These are phyloP conservation scores for Antheraea pernyi DNA, from an alignment of 1,140 invertebrate genomes.

Conservation along the genomic window DNA sequence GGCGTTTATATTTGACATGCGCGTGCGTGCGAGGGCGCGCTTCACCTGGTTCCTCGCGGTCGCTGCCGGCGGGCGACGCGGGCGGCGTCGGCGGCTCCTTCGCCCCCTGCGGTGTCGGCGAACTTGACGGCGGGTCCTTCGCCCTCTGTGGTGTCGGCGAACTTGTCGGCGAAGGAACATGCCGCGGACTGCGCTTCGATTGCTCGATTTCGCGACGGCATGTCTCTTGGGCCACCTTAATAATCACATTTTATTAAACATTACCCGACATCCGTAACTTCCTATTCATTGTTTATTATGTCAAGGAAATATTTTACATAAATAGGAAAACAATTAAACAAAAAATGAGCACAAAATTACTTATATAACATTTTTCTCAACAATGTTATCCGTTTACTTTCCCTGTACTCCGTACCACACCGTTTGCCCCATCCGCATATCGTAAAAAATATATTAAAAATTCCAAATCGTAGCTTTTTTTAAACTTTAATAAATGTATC, in stretches of 20 bases:
- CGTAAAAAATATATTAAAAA: too few species aligned
- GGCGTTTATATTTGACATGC: constrained; percentile 55
- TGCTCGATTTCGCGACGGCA: constrained; percentile 64
- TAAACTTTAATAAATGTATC: too few species aligned
- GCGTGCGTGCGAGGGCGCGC: constrained; percentile 15
- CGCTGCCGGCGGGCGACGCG: constrained; percentile 20
- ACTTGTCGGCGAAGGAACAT: constrained; percentile 25
- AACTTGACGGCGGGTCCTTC: background rate
- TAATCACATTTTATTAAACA: constrained; percentile 14
- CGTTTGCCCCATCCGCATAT: too few species aligned
- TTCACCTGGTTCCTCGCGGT: constrained; percentile 48
- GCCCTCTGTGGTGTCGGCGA: constrained; percentile 20
- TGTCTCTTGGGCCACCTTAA: constrained; percentile 64
- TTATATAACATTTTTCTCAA: too few species aligned
- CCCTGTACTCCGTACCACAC: too few species aligned
- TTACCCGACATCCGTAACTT: too few species aligned
- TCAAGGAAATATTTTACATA: too few species aligned
- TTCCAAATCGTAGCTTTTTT: too few species aligned
- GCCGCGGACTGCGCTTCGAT: constrained; percentile 56
- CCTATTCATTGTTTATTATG: too few species aligned
- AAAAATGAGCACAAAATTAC: too few species aligned
- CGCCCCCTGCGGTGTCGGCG: constrained; percentile 15
- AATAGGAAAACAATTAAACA: too few species aligned
- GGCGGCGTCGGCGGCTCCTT: background rate
- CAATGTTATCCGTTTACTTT: too few species aligned